Conservation (phyloP, 1,140 invertebrate genomes). For the Lepidurus apus region DNA sequence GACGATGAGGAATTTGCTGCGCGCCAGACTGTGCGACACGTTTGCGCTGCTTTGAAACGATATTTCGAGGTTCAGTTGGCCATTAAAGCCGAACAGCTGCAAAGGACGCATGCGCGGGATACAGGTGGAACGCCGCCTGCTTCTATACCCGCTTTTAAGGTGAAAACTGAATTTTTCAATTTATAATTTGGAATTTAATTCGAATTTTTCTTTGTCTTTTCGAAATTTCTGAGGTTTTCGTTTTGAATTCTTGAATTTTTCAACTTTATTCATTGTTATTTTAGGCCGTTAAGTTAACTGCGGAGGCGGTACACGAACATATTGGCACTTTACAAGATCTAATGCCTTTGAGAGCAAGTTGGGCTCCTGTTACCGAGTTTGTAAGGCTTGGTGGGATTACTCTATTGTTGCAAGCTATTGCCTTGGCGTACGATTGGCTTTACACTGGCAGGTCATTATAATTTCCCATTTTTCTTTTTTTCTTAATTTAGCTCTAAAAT, state of each 20-base stretch:
- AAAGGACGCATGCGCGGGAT: conserved; percentile 53
- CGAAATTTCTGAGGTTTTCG: not conserved
- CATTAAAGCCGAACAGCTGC: conserved; percentile 73
- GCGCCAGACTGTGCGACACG: conserved; percentile 89
- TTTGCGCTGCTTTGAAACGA: conserved; percentile 79
- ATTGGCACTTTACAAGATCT: conserved; percentile 72
- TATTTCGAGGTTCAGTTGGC: conserved; percentile 90
- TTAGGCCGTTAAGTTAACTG: conserved; percentile 23
- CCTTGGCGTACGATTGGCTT: conserved; percentile 85
- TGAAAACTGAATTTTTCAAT: conserved; percentile 28
- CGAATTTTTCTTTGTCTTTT: conserved; percentile 33
- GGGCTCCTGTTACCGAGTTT: conserved; percentile 81
- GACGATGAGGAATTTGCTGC: conserved; percentile 88
- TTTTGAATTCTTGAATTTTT: conserved; percentile 23
- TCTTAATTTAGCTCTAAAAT: conserved; percentile 34
- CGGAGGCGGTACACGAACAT: conserved; percentile 74
- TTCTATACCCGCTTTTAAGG: conserved; percentile 47
- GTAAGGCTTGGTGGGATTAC: conserved; percentile 75
- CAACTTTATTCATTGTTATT: conserved; percentile 35
- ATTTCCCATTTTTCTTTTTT: conserved; percentile 34
- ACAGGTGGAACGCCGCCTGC: conserved; percentile 42
- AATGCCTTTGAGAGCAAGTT: conserved; percentile 67
- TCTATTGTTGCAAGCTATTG: conserved; percentile 77
- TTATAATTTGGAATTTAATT: conserved; percentile 17
- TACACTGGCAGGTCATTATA: conserved; percentile 66